Conservation (phyloP, 2,888 invertebrate genomes). For the Orthosia cruda region DNA sequence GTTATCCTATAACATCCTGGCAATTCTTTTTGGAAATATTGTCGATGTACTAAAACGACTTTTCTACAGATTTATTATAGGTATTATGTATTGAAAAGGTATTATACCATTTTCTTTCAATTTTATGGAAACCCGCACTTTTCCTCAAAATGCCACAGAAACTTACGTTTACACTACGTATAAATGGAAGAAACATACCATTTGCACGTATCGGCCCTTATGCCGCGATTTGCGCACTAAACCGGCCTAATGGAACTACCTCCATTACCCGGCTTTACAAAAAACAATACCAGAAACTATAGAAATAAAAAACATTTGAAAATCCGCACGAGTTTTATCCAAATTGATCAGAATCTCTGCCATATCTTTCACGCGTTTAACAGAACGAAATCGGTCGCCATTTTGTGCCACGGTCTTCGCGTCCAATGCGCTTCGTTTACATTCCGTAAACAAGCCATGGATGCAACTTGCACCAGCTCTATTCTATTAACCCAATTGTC, state of each 20-base stretch:
- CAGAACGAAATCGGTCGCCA: slow-evolving; percentile 34
- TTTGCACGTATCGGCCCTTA: neutral
- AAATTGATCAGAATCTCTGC: slow-evolving; percentile 10
- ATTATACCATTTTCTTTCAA: no score
- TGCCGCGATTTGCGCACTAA: neutral
- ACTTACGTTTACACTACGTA: neutral
- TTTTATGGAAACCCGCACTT: neutral
- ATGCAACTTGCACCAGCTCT: slow-evolving; percentile 16
- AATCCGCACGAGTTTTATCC: slow-evolving; percentile 2
- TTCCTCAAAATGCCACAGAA: neutral
- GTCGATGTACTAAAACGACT: no score
- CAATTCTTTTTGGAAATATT: no score
- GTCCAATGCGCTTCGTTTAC: slow-evolving; percentile 29
- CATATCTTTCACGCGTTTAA: slow-evolving; percentile 52
- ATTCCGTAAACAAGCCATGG: slow-evolving; percentile 35
- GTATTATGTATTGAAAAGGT: no score
- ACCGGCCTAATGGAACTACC: slow-evolving; percentile 7
- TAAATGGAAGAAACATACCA: slow-evolving; percentile 1
- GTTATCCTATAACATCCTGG: no score
- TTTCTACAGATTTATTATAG: no score
- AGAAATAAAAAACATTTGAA: slow-evolving; percentile 2
- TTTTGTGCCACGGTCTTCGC: slow-evolving; percentile 35
- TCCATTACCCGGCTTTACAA: slow-evolving; percentile 7
- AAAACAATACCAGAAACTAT: neutral
- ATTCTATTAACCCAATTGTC: slow-evolving; percentile 42